phyloP scores from a whole-genome alignment of 1,140 invertebrate species.

The Musca vetustissima region DNA sequence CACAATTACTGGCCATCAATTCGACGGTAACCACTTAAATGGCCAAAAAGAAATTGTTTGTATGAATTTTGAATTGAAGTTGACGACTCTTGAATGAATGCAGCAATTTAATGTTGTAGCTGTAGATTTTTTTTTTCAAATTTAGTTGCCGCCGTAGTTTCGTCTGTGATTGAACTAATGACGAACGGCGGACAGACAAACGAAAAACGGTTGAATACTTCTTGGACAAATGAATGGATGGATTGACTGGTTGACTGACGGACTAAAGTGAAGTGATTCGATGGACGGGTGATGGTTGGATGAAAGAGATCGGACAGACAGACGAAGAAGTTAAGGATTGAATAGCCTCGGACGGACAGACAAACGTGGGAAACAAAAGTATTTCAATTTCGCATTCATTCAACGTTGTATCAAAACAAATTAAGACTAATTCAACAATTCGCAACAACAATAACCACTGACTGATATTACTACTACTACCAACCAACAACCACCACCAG shows the following conservation, averaged over 20 bases:
- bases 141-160: neutral
- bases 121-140: neutral
- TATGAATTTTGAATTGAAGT: constrained; percentile 20
- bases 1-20: constrained; percentile 19
- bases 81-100: constrained; percentile 23
- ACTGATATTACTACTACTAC: neutral
- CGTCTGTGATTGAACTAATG: constrained; percentile 13
- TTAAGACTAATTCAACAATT: neutral
- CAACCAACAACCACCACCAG: neutral
- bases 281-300: neutral
- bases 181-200: constrained; percentile 7
- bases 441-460: neutral
- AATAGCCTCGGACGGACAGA: constrained; percentile 10
- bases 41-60: constrained; percentile 16
- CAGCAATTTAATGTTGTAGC: constrained; percentile 16
- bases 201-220: constrained; percentile 8
- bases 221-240: constrained; percentile 21
- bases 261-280: too few species aligned
- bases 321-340: neutral
- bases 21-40: constrained; percentile 20
- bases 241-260: neutral
- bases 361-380: constrained; percentile 53
- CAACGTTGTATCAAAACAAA: neutral
- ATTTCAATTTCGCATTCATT: constrained; percentile 52
- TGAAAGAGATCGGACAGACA: neutral